Evolutionary conservation across 1,140 invertebrate species (phyloP).

Genomic region (Drosophila miranda): DNA sequence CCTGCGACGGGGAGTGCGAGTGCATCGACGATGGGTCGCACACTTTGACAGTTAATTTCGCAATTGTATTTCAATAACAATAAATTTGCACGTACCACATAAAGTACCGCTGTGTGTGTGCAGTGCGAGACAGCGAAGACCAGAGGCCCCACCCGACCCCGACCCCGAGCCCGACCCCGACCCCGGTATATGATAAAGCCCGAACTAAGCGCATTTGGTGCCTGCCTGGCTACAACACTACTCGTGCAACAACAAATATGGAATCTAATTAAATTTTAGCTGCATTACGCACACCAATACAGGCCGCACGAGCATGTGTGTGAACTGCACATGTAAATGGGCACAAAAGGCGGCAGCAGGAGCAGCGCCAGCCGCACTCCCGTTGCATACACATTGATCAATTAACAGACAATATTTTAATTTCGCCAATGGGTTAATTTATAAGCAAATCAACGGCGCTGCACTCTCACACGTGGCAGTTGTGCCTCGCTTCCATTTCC

Average conservation of each 20-base stretch:
- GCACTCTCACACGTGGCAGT: conserved; percentile 29
- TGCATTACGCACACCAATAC: conserved; percentile 39
- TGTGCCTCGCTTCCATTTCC: conserved; percentile 36
- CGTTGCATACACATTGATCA: conserved; percentile 81
- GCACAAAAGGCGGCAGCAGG: conserved; percentile 15
- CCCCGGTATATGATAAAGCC: conserved; percentile 27
- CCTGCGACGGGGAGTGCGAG: conserved; percentile 32
- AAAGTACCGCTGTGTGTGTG: conserved; percentile 50
- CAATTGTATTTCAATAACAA: conserved; percentile 82
- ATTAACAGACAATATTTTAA: conserved; percentile 82
- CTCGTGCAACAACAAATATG: conserved; percentile 55
- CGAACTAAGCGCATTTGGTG: conserved; percentile 53
- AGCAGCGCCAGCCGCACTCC: conserved; percentile 35
- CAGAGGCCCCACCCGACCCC: conserved; percentile 2
- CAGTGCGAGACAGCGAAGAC: conserved; percentile 2
- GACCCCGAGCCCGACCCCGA: conserved; percentile 3
- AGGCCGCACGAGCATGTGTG: conserved; percentile 8
- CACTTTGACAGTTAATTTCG: conserved; percentile 82
- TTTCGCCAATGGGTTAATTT: conserved; percentile 81
- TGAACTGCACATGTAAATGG: conserved; percentile 11
- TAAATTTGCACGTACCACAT: conserved; percentile 75
- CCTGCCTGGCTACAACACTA: conserved; percentile 3
- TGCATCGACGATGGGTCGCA: conserved; percentile 70
- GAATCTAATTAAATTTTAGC: conserved; percentile 80
- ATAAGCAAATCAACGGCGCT: conserved; percentile 73